Evolutionary conservation across 30 jellyfish, hydroid and myxozoan species (phyloP).

Genomic region (Hydra vulgaris): DNA sequence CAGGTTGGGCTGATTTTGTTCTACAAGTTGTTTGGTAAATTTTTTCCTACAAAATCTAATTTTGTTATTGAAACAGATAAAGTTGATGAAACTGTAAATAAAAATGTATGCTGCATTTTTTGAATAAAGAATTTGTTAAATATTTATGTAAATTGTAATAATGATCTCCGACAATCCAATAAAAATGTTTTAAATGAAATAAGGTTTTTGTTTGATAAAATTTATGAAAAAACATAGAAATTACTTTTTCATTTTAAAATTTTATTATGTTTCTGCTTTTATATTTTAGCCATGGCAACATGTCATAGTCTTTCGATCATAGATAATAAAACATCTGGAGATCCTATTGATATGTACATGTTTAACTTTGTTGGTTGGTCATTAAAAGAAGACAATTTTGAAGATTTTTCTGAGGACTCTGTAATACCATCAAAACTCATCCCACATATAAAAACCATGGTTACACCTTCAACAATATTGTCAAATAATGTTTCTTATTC

Average conservation of each 20-base stretch:
- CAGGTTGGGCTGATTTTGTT: too few species aligned
- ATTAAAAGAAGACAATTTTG: slow-evolving; percentile 5
- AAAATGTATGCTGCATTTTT: too few species aligned
- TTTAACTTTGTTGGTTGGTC: slow-evolving; percentile 24
- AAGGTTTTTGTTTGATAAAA: too few species aligned
- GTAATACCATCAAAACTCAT: not conserved
- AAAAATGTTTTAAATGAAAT: too few species aligned
- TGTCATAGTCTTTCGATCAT: slow-evolving; percentile 26
- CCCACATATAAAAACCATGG: not conserved
- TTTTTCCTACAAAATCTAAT: too few species aligned
- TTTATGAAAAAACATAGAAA: not conserved
- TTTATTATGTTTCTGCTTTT: not conserved
- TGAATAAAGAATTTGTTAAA: too few species aligned
- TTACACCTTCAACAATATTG: not conserved
- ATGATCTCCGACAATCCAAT: too few species aligned
- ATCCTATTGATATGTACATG: slow-evolving; percentile 30
- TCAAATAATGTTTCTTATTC: not conserved
- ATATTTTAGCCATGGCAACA: slow-evolving; percentile 27
- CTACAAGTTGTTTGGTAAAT: too few species aligned
- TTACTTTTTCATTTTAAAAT: too few species aligned
- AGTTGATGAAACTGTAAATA: too few species aligned
- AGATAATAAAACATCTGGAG: slow-evolving; percentile 22
- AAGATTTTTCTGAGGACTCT: not conserved
- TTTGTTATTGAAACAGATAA: too few species aligned
- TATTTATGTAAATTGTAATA: too few species aligned